Evolutionary conservation across 2,888 invertebrate species (phyloP), one percentile per base, ranked within the genome.

Genomic region (Melieria picta): DNA sequence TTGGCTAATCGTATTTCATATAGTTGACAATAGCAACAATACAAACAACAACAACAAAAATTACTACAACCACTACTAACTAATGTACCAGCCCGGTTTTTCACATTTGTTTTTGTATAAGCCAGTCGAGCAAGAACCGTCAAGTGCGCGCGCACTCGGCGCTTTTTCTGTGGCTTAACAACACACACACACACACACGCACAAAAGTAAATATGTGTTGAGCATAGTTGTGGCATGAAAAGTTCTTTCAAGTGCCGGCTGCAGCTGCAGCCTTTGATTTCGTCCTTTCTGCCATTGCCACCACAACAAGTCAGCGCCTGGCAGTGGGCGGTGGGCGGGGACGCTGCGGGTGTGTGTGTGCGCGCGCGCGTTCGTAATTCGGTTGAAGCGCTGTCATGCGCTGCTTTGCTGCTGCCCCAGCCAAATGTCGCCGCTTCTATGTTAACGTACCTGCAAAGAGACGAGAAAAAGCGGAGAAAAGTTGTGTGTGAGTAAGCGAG

Each of bases 311-410:
- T 30, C 30, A 30, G 30, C 30, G 30, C 30, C 30, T 30, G 30
- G 30, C 30, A 30, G 30, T 30, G 30, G 30, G 30, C 30, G 1
- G 30, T 30, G 30, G 30, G 30, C 30, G 30, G 30, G 43, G n/a
- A 60, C 16, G 57, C 66, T 77, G 43, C 43, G 47, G 42, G 16
- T 66, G 65, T 52, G 52, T 52, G 10, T 68, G 69, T 76, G 64
- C 70, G 70, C 47, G 61, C 71, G 75, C 76, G 74, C 69, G 75
- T 75, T 76, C 75, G 77, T 79, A 81, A 81, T 82, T 81, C 81
- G 79, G 82, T 82, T 82, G 80, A 83, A 82, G 82, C 80, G 78
- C 81, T 79, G 80, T 81, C 79, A 82, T 79, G 83, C 81, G 60
- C 61, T 30, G 30, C 30, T 67, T 45, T 52, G 16, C 60, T 61